Conservation (phyloP, 2,113 vertebrate genomes). For the Rhinolophus ferrumequinum region DNA sequence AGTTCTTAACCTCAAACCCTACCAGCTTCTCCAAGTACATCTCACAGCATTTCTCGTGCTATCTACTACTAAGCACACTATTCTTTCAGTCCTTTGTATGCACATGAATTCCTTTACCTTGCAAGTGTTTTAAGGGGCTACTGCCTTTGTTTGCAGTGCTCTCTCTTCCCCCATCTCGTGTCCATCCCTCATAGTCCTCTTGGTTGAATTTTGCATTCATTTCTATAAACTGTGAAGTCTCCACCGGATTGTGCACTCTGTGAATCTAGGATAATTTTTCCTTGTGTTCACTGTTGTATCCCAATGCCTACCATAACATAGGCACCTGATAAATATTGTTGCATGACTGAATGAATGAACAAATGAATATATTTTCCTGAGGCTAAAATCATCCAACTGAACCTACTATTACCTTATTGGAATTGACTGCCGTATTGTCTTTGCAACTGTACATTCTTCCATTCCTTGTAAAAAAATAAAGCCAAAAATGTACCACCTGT, state of each 20-base stretch:
- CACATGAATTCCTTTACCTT: neutral
- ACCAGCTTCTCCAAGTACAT: neutral
- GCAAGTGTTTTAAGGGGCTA: neutral
- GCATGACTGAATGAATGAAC: neutral
- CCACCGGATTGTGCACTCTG: neutral
- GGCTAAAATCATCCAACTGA: neutral
- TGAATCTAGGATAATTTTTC: neutral
- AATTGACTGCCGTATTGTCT: neutral
- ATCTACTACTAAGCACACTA: too few relatives aligned
- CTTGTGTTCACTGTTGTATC: neutral
- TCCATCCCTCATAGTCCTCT: neutral
- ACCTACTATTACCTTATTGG: neutral
- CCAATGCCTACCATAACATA: neutral
- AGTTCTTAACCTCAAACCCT: neutral
- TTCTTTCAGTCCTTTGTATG: neutral
- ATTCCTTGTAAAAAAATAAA: conserved; percentile 34
- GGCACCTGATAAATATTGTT: neutral
- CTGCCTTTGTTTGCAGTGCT: neutral
- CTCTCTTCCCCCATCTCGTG: neutral
- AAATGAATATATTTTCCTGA: neutral
- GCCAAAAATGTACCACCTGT: neutral
- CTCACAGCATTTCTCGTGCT: neutral
- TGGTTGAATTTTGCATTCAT: neutral
- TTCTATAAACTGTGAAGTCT: neutral
- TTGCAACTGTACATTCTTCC: neutral